A percentile compares a stretch with the other conserved stretches of the same genome.
phyloP scores from a whole-genome alignment of 1,140 invertebrate genomes.

The Aricia agestis region DNA sequence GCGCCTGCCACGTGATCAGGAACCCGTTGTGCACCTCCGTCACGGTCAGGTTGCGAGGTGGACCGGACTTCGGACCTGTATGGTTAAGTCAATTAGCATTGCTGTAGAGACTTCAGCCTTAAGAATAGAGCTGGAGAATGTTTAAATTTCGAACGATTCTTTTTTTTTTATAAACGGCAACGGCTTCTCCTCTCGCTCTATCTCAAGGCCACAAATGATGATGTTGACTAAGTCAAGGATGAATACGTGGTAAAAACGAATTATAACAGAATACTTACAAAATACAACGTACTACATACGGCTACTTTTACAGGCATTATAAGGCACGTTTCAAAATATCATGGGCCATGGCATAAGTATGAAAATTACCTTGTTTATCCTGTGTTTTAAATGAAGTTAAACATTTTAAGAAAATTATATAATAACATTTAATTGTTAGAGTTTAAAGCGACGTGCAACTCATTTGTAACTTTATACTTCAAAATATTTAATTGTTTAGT shows the following conservation, averaged over 20 bases:
- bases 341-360: not conserved
- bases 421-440: not conserved
- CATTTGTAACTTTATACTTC: conserved; percentile 24
- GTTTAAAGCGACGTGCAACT: not conserved
- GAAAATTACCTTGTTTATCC: not conserved
- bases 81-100: not conserved
- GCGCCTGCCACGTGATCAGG: conserved; percentile 91
- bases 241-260: too few species aligned
- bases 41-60: conserved; percentile 91
- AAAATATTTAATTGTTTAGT: not conserved
- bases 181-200: too few species aligned
- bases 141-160: too few species aligned
- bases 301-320: too few species aligned
- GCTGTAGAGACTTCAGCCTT: not conserved
- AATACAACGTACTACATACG: too few species aligned
- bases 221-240: too few species aligned
- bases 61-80: conserved; percentile 90
- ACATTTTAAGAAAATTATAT: not conserved
- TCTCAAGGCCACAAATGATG: too few species aligned
- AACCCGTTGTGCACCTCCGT: conserved; percentile 91
- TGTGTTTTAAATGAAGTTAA: not conserved
- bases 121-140: not conserved
- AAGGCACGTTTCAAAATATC: too few species aligned
- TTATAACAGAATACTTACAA: too few species aligned
- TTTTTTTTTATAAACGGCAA: too few species aligned